Base-by-base conservation (phyloP, 1,140 invertebrate species). In the Drosophila pandora region DNA sequence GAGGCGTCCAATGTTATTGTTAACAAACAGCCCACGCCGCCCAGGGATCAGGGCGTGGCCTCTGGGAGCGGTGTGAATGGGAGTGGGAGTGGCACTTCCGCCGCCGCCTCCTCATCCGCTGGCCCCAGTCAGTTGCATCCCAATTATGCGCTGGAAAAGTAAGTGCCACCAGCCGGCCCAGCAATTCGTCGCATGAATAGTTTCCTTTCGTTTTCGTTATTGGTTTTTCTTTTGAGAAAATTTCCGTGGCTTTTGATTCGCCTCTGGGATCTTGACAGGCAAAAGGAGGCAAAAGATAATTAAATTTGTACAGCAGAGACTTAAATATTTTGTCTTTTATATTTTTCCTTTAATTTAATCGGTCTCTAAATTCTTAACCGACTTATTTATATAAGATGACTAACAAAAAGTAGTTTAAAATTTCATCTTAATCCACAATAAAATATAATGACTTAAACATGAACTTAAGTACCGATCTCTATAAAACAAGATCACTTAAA, bases 11-110 rank as follows among this genome's bases (percentile, higher is more conserved):
- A 90, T 79, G 82, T 90, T 30, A 90, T 90, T 74, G 68, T 91
- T 30, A 90, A 91, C 68, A 91, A 91, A 57, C 82, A 90, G 54
- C 90, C 90, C 30, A 81, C 90, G 23, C 85, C 82, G 28, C 79
- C 90, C 45, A 74, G 82, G 47, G 82, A 87, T 1, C 64, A 71
- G 39, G 58, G 49, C 30, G 71, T 55, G 41, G 55, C 39, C 28
- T 25, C 65, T 21, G 69, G 32, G 37, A 52, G 39, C 30, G 23
- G 30, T 43, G 49, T 32, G n/a, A 12, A 5, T 43, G 13, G 41
- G 17, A 54, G 32, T 48, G 39, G 21, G 28, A 39, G 60, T 43
- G 43, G 34, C 55, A 39, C 17, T 17, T 43, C 67, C 62, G 34
- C 34, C 34, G 3, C 32, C 32, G 8, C 9, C 8, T 37, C 70